Percentiles rank a stretch among this genome's conserved stretches.
Conservation (phyloP, 1,140 invertebrate genomes). For the Drosophila lini region DNA sequence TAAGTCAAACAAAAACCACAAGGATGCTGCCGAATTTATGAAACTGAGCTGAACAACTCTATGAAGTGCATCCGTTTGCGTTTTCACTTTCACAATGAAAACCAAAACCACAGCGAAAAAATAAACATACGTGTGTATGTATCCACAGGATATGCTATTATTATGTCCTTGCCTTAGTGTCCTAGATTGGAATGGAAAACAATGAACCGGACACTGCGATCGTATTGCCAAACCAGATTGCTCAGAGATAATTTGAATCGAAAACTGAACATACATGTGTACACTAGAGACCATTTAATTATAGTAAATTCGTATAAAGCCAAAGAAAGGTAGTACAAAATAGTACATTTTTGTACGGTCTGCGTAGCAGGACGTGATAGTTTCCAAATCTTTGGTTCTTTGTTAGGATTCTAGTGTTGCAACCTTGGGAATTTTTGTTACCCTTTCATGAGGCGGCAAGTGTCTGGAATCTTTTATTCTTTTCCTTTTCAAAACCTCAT, state of each 20-base stretch:
- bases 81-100: conserved; percentile 82
- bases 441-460: conserved; percentile 40
- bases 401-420: not conserved
- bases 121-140: conserved; percentile 28
- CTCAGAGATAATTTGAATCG: conserved; percentile 11
- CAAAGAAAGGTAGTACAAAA: conserved; percentile 6
- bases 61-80: conserved; percentile 74
- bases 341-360: too few relatives aligned
- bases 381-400: conserved; percentile 2
- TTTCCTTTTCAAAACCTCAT: conserved; percentile 37
- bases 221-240: conserved; percentile 63
- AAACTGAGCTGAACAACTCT: conserved; percentile 33
- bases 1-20: conserved; percentile 60
- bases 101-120: conserved; percentile 67
- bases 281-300: not conserved
- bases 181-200: conserved; percentile 60
- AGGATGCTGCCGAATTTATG: conserved; percentile 30
- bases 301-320: conserved; percentile 26
- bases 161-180: conserved; percentile 57
- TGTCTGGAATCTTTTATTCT: conserved; percentile 50
- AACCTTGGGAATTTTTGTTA: conserved; percentile 11
- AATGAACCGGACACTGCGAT: conserved; percentile 79
- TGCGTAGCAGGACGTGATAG: not conserved
- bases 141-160: conserved; percentile 64
- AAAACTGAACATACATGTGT: conserved; percentile 17